phyloP scores from a whole-genome alignment of 2,113 vertebrate species.

The Sorex araneus region DNA sequence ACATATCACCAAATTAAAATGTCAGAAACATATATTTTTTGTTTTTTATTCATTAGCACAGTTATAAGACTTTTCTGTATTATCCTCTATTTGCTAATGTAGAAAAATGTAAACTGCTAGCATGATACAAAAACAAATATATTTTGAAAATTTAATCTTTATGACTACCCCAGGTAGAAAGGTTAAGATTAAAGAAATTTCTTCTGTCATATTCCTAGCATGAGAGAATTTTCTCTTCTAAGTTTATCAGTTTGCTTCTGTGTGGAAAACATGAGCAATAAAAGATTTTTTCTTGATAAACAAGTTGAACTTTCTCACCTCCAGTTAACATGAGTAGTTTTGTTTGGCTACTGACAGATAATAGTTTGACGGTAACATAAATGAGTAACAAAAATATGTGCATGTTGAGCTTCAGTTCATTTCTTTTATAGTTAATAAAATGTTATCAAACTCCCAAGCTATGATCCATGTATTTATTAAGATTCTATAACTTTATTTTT shows the following conservation, averaged over 20 bases:
- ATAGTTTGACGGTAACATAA: conserved; percentile 59
- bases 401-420: conserved; percentile 21
- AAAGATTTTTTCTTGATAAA: conserved; percentile 74
- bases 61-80: conserved; percentile 21
- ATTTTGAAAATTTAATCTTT: conserved; percentile 54
- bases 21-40: not conserved
- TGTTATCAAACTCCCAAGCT: conserved; percentile 67
- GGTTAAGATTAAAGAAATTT: conserved; percentile 64
- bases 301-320: conserved; percentile 77
- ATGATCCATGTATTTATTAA: conserved; percentile 66
- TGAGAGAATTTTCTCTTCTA: conserved; percentile 70
- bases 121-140: not conserved
- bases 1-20: conserved; percentile 28
- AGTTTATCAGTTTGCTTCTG: conserved; percentile 72
- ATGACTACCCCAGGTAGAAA: conserved; percentile 47
- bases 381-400: conserved; percentile 44
- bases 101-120: conserved; percentile 36
- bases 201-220: conserved; percentile 65
- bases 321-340: conserved; percentile 62
- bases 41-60: conserved; percentile 27
- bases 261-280: conserved; percentile 71
- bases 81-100: conserved; percentile 25
- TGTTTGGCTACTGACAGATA: conserved; percentile 70
- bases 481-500: conserved; percentile 68
- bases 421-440: conserved; percentile 71